Evolutionary conservation across 2,888 invertebrate species (phyloP), one percentile per base, ranked within the genome.

Genomic region (Bedellia somnulentella): DNA sequence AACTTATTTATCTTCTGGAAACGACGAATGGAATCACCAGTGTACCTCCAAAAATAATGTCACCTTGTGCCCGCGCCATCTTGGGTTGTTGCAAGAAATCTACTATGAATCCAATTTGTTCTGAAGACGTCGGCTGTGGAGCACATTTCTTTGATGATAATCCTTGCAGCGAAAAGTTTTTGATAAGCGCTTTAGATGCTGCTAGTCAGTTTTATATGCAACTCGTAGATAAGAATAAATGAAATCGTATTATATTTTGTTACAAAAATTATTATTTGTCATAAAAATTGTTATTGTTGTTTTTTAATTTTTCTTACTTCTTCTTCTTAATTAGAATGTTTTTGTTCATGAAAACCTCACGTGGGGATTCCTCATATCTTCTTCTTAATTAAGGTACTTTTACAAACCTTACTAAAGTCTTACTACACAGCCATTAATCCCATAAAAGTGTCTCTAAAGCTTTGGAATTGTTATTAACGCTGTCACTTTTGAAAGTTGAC

Each of bases 131-230:
- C 31, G 81, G 83, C 5, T 91, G 90, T 49, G 80, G 81, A 1
- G 86, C 86, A 0, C 80, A 82, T 29, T 87, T 86, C 60, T 89
- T 88, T 78, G 87, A 83, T 38, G 85, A 79, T 35, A 85, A 83
- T 47, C 88, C 89, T 0, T 91, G 90, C 52, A 80, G 82, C 4
- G 75, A 77, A 9, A 67, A 78, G 5, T 79, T 83, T 31, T 68
- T 80, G 1, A 42, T 66, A 21, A 79, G 80, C 1, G 87, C 87
- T 8, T 49, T 82, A 15, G 60, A 57, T 10, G 66, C 75, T 2
- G 80, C 75, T 1, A 57, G 43, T 30, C 36, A 30, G 21, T 75
- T 64, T 37, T 75, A 73, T 35, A 44, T 54, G 27, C 67, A 70
- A 35, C 49, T 61, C 17, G 3, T 5, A 12, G 13, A 21, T 8